Evolutionary conservation across 2,888 invertebrate species (phyloP).

Genomic region (Xylota sylvarum): DNA sequence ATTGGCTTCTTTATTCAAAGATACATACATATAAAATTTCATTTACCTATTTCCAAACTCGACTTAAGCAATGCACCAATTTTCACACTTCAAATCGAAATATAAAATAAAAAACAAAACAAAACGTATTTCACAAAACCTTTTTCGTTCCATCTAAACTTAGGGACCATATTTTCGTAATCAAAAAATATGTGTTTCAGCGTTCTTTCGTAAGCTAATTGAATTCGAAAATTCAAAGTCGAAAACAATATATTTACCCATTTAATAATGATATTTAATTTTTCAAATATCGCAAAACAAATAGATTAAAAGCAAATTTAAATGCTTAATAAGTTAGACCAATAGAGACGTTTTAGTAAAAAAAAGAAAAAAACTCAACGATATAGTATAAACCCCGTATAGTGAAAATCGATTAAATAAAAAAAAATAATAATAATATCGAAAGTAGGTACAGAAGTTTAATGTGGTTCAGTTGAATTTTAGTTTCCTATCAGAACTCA

Average conservation of each 20-base stretch:
- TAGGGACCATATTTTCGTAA: slow-evolving; percentile 76
- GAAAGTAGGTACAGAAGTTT: neutral
- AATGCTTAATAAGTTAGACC: slow-evolving; percentile 35
- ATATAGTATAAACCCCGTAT: neutral
- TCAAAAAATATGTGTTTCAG: slow-evolving; percentile 72
- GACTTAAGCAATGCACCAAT: slow-evolving; percentile 65
- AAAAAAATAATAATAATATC: neutral
- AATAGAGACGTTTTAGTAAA: slow-evolving; percentile 13
- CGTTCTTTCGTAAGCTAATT: slow-evolving; percentile 50
- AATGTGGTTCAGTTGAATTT: neutral
- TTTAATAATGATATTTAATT: slow-evolving; percentile 23
- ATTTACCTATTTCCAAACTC: slow-evolving; percentile 33
- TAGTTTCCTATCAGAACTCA: neutral
- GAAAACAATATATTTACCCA: slow-evolving; percentile 10
- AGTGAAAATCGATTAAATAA: neutral
- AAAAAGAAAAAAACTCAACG: neutral
- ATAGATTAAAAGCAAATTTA: slow-evolving; percentile 1
- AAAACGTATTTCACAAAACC: slow-evolving; percentile 11
- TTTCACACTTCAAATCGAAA: slow-evolving; percentile 52
- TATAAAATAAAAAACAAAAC: slow-evolving; percentile 9
- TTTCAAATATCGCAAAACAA: slow-evolving; percentile 30
- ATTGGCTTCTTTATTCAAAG: slow-evolving; percentile 32
- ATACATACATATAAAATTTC: slow-evolving; percentile 7
- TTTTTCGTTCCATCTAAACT: slow-evolving; percentile 60
- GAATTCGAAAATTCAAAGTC: slow-evolving; percentile 23